A percentile compares a stretch with the other conserved stretches of the same genome.
These are phyloP conservation scores for Pantelozetes paolii DNA, from an alignment of 2,888 invertebrate species.

Conservation along the genomic window DNA sequence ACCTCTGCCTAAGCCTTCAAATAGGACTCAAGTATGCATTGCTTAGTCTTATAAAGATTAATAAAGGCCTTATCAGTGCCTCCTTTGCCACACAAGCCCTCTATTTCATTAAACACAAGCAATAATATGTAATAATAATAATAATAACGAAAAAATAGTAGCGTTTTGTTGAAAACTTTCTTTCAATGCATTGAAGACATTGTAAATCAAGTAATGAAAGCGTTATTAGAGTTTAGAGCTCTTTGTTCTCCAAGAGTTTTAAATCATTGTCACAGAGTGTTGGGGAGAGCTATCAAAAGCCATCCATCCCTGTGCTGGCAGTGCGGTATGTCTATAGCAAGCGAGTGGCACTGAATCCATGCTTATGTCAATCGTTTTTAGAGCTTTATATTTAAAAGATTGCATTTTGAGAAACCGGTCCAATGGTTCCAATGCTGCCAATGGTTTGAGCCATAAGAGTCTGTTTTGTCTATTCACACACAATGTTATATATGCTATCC, in stretches of 20 bases:
- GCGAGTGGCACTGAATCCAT: not conserved
- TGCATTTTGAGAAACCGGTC: conserved; percentile 26
- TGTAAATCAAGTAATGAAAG: not conserved
- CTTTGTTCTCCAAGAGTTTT: not conserved
- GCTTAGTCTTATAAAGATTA: conserved; percentile 27
- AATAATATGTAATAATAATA: too few species aligned
- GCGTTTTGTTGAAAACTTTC: not conserved
- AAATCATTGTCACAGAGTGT: not conserved
- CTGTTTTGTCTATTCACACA: not conserved
- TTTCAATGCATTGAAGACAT: not conserved
- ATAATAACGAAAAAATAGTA: not conserved
- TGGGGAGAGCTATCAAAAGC: not conserved
- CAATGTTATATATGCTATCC: not conserved
- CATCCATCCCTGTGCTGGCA: too few species aligned
- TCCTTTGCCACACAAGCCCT: not conserved
- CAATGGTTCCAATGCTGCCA: conserved; percentile 9
- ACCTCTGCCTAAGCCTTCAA: not conserved
- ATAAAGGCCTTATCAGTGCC: not conserved
- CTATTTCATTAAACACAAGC: not conserved
- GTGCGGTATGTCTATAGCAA: not conserved
- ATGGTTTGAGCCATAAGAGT: conserved; percentile 25
- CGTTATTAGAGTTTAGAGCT: not conserved
- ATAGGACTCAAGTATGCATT: conserved; percentile 2
- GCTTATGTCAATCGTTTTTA: conserved; percentile 15
- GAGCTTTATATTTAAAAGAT: conserved; percentile 30